Conservation (phyloP, 2,113 vertebrate species). For the Apus apus region DNA sequence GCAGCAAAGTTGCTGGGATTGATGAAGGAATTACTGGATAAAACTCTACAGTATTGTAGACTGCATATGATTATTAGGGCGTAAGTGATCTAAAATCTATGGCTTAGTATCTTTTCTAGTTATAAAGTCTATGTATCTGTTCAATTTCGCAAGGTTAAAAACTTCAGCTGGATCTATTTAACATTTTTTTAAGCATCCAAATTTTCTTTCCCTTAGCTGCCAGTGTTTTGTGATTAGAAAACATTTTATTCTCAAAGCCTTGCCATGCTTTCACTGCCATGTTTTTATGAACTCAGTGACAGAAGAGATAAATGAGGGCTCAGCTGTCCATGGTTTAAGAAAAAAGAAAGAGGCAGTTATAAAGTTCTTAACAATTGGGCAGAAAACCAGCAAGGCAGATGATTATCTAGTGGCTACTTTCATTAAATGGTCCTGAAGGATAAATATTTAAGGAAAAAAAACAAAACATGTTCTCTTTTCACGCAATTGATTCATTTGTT, state of each 20-base stretch:
- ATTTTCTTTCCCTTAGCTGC: neutral
- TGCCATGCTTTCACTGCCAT: neutral
- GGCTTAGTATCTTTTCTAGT: neutral
- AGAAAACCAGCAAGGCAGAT: neutral
- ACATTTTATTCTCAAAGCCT: conserved; percentile 17
- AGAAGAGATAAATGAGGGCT: neutral
- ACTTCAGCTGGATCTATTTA: conserved; percentile 19
- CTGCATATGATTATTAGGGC: neutral
- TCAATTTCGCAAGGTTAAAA: neutral
- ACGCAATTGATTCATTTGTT: neutral
- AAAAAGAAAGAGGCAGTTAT: neutral
- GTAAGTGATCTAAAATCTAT: neutral
- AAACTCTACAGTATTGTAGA: neutral
- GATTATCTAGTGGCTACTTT: neutral
- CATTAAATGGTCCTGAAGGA: neutral
- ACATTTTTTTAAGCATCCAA: neutral
- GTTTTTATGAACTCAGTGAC: conserved; percentile 15
- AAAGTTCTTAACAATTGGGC: neutral
- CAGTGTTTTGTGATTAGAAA: conserved; percentile 15
- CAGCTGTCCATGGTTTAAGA: neutral
- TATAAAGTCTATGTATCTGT: neutral
- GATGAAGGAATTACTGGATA: neutral
- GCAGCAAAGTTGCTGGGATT: neutral
- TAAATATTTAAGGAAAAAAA: neutral
- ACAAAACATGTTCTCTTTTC: neutral